Percentiles rank a stretch among this genome's conserved stretches.
phyloP scores from a whole-genome alignment of 2,113 vertebrate genomes.

The Zosterops borbonicus region DNA sequence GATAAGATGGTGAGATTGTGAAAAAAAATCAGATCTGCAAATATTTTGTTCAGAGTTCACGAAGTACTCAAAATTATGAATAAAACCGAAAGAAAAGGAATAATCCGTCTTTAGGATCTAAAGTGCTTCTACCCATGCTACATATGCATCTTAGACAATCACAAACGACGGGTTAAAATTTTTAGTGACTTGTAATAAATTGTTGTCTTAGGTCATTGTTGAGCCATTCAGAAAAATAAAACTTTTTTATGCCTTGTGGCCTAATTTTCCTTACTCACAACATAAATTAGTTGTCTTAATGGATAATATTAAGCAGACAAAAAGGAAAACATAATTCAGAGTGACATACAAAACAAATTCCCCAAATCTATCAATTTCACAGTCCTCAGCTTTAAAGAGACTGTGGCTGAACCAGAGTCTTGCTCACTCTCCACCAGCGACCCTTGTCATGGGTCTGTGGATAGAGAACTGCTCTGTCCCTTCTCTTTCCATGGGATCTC shows the following conservation, averaged over 20 bases:
- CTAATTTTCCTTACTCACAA: background rate
- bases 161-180: background rate
- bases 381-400: background rate
- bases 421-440: rapidly evolving
- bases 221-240: background rate
- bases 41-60: background rate
- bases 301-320: background rate
- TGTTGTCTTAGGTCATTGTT: background rate
- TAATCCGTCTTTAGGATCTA: background rate
- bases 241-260: background rate
- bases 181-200: background rate
- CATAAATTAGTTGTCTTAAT: background rate
- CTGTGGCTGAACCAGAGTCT: rapidly evolving
- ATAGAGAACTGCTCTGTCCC: background rate
- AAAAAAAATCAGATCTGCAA: background rate
- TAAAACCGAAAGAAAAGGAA: background rate
- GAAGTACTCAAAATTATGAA: background rate
- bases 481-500: background rate
- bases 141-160: background rate
- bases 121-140: background rate
- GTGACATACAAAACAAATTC: background rate
- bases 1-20: background rate
- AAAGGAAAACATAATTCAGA: background rate
- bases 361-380: background rate
- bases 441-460: rapidly evolving